Evolutionary conservation across 2,113 vertebrate genomes (phyloP).

Genomic region (Phyllostomus hastatus): DNA sequence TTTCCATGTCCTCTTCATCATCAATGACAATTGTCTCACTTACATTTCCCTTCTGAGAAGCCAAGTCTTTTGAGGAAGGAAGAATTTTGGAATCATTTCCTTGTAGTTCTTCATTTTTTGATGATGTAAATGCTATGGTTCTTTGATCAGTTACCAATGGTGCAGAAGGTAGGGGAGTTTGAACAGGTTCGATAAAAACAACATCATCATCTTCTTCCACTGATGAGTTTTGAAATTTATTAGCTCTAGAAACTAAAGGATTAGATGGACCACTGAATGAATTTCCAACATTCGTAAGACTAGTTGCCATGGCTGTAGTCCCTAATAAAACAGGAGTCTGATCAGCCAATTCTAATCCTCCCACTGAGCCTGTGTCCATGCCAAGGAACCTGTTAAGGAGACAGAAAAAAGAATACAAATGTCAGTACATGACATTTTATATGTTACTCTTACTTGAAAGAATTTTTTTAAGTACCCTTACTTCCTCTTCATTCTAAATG

Average conservation of each 20-base stretch:
- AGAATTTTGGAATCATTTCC: conserved; percentile 83
- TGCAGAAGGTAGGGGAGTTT: conserved; percentile 78
- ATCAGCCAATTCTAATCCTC: conserved; percentile 85
- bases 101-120: conserved; percentile 83
- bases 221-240: conserved; percentile 82
- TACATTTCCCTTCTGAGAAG: conserved; percentile 85
- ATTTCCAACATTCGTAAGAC: conserved; percentile 87
- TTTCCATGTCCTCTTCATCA: conserved; percentile 93
- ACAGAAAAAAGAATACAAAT: conserved; percentile 62
- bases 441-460: background rate
- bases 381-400: conserved; percentile 78
- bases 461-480: background rate
- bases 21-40: conserved; percentile 98
- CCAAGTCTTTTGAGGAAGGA: conserved; percentile 82
- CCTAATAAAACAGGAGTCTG: conserved; percentile 79
- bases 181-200: conserved; percentile 91
- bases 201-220: conserved; percentile 93
- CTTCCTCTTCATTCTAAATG: conserved; percentile 13
- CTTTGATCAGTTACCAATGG: conserved; percentile 80
- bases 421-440: conserved; percentile 54
- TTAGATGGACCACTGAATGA: conserved; percentile 83
- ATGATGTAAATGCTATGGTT: conserved; percentile 76
- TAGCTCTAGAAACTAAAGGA: conserved; percentile 83
- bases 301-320: conserved; percentile 88
- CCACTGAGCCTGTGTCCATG: conserved; percentile 88